phyloP scores from a whole-genome alignment of 2,888 invertebrate genomes.

The Zaprionus bogoriensis region DNA sequence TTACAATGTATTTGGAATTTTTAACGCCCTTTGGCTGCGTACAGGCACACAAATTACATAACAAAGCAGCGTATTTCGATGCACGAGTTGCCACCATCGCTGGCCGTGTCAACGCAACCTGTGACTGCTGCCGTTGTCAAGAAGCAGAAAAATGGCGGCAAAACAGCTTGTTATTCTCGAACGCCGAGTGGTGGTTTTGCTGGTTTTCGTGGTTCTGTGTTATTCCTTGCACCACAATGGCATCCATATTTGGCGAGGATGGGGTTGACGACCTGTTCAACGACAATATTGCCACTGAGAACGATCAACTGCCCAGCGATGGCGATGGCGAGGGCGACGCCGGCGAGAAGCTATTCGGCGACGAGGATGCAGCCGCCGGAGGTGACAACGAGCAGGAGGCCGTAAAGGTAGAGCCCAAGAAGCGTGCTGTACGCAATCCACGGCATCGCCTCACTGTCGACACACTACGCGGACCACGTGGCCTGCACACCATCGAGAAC shows the following conservation, averaged over 20 bases:
- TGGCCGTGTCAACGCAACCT: background rate
- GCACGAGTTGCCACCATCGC: constrained; percentile 39
- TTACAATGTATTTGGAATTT: background rate
- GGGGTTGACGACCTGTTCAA: constrained; percentile 78
- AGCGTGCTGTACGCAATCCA: constrained; percentile 86
- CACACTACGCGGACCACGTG: constrained; percentile 88
- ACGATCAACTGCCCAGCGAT: constrained; percentile 83
- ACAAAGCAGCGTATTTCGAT: constrained; percentile 23
- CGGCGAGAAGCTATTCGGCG: constrained; percentile 80
- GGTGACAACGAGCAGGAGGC: constrained; percentile 81
- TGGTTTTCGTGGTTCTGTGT: constrained; percentile 19
- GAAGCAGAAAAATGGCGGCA: constrained; percentile 67
- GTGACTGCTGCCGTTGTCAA: constrained; percentile 29
- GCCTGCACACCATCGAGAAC: constrained; percentile 90
- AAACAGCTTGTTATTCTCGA: constrained; percentile 37
- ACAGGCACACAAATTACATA: constrained; percentile 33
- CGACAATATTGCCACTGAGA: constrained; percentile 62
- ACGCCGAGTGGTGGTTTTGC: constrained; percentile 29
- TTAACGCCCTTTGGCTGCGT: background rate
- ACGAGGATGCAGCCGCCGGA: constrained; percentile 83
- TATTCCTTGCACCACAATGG: constrained; percentile 49
- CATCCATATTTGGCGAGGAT: constrained; percentile 77
- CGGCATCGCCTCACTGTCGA: constrained; percentile 87
- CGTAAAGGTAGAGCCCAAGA: constrained; percentile 83
- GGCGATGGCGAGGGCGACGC: constrained; percentile 82